Conservation (phyloP, 37 sponge, comb jelly and placozoan species). For the Petrosia ficiformis region DNA sequence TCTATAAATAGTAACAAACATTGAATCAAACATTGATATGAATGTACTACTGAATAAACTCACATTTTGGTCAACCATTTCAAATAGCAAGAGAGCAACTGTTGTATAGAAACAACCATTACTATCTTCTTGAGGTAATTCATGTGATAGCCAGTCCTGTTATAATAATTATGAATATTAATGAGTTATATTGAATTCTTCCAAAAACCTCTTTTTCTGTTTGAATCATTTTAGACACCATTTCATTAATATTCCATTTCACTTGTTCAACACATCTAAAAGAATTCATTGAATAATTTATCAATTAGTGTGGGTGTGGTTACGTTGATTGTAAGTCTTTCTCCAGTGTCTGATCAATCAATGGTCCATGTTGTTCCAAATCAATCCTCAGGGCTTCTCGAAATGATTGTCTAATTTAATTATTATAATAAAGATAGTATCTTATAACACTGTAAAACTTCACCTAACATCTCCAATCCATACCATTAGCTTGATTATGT, state of each 20-base stretch:
- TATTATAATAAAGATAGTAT: neutral
- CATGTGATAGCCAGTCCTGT: slow-evolving; percentile 38
- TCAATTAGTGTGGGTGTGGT: slow-evolving; percentile 10
- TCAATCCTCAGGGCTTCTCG: slow-evolving; percentile 36
- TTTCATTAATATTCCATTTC: slow-evolving; percentile 32
- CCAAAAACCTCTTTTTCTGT: slow-evolving; percentile 33
- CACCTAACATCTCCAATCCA: slow-evolving; percentile 71
- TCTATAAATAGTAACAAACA: too few species aligned
- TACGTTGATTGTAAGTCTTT: slow-evolving; percentile 50
- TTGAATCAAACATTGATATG: too few species aligned
- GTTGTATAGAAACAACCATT: slow-evolving; percentile 54
- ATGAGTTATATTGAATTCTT: neutral
- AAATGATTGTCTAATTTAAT: slow-evolving; percentile 36
- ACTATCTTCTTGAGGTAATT: slow-evolving; percentile 57
- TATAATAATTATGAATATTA: neutral
- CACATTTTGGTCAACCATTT: slow-evolving; percentile 69
- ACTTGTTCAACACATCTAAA: slow-evolving; percentile 59
- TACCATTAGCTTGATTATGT: slow-evolving; percentile 57
- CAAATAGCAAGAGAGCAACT: slow-evolving; percentile 44
- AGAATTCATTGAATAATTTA: neutral
- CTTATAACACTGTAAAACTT: neutral
- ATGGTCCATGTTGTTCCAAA: slow-evolving; percentile 38
- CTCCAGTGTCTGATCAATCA: slow-evolving; percentile 49
- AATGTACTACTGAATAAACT: too few species aligned
- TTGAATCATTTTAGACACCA: slow-evolving; percentile 41